Conservation (phyloP, 2,113 vertebrate species). For the Archocentrus centrarchus region DNA sequence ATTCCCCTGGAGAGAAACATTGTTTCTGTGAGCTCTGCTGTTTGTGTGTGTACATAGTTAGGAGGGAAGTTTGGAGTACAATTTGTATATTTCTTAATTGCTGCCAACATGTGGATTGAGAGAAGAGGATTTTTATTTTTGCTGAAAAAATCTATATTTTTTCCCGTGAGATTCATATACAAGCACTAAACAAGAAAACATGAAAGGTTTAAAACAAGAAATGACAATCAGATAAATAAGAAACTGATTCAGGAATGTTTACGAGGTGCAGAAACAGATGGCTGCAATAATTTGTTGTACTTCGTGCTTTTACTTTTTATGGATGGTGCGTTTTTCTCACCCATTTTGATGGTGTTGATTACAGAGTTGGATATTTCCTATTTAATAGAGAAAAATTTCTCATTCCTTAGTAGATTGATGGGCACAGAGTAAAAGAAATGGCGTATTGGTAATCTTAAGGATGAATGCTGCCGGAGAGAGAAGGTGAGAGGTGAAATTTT, state of each 20-base stretch:
- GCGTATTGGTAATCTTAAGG: not conserved
- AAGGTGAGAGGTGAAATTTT: slow-evolving; percentile 33
- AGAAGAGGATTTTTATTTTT: slow-evolving; percentile 5
- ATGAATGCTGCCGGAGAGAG: not conserved
- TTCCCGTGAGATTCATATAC: not conserved
- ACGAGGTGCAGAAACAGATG: not conserved
- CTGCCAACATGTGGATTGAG: slow-evolving; percentile 28
- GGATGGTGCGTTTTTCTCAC: not conserved
- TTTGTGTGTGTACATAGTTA: not conserved
- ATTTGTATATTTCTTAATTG: slow-evolving; percentile 43
- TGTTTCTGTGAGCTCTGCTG: slow-evolving; percentile 16
- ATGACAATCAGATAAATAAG: not conserved
- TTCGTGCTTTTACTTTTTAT: not conserved
- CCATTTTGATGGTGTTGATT: not conserved
- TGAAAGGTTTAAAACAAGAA: not conserved
- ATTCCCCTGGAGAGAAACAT: slow-evolving; percentile 36
- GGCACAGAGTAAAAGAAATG: not conserved
- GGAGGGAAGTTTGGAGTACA: not conserved
- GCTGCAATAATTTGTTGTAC: not conserved
- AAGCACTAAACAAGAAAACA: not conserved
- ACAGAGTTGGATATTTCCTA: not conserved
- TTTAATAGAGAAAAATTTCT: not conserved
- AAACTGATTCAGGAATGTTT: not conserved
- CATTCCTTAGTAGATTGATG: not conserved
- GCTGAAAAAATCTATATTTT: not conserved